Percentiles rank a stretch among this genome's conserved stretches.
These are phyloP conservation scores for Craniophora ligustri DNA, from an alignment of 2,888 invertebrate species.

Conservation along the genomic window DNA sequence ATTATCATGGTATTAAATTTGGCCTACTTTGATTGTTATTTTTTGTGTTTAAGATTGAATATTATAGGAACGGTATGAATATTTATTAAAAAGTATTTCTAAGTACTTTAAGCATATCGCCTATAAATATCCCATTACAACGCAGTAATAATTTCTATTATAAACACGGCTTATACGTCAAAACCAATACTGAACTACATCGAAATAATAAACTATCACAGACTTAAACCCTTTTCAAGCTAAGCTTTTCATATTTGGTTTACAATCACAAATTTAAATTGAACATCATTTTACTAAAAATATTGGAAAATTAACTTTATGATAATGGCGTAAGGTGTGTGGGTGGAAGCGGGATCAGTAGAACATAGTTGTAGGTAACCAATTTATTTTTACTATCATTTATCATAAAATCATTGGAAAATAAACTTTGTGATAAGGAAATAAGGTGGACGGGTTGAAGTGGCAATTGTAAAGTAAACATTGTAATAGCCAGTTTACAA, in stretches of 20 bases:
- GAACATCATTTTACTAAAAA: slow-evolving; percentile 5
- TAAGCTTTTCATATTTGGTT: slow-evolving; percentile 72
- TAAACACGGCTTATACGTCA: slow-evolving; percentile 50
- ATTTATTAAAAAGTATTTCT: too few species aligned
- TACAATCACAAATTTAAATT: slow-evolving; percentile 47
- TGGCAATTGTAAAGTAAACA: slow-evolving; percentile 4
- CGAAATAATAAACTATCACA: slow-evolving; percentile 58
- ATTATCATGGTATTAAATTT: too few species aligned
- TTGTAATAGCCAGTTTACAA: slow-evolving; percentile 68
- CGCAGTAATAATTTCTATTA: slow-evolving; percentile 46
- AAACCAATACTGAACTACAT: slow-evolving; percentile 58
- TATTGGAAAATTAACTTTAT: slow-evolving; percentile 43
- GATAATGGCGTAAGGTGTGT: neutral
- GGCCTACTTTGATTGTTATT: too few species aligned
- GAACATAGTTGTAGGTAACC: slow-evolving; percentile 19
- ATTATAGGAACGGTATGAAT: neutral
- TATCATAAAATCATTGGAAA: slow-evolving; percentile 9
- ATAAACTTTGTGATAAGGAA: slow-evolving; percentile 30
- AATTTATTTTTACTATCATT: slow-evolving; percentile 13
- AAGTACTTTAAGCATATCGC: too few species aligned
- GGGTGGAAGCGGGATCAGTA: neutral
- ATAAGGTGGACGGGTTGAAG: neutral
- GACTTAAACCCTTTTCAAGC: slow-evolving; percentile 60
- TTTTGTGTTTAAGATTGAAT: too few species aligned
- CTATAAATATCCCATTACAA: slow-evolving; percentile 35